Base-by-base conservation (phyloP, 2,797 vertebrate genomes). In the Galagoides demidoff region DNA sequence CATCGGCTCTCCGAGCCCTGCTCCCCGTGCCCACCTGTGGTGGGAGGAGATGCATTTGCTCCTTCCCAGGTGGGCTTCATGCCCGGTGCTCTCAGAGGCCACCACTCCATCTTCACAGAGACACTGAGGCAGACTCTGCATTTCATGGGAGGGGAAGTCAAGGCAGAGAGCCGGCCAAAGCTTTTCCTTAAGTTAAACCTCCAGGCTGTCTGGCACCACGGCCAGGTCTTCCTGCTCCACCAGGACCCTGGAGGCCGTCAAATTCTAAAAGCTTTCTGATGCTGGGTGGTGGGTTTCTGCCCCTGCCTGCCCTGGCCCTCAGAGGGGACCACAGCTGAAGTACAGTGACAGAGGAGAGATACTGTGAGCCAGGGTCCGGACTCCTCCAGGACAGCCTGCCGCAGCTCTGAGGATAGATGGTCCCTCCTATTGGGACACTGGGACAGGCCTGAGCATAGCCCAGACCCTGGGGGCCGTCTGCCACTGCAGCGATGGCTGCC, bases 1-100 rank as follows among this genome's bases (percentile, higher is more conserved):
- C 61, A 68, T 13, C 7, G 13, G 25, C 22, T 34, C 84, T 7
- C 3, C 34, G 4, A 45, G 29, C 66, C 57, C 34, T 37, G 13
- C 13, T 37, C 55, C 34, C 23, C 17, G 52, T 16, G 52, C 22
- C n/a, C 52, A 25, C 49, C 3, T 57, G n/a, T 23, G 52, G n/a
- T 7, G 3, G 23, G 77, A 57, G 81, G 45, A 29, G 43, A 17
- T 1, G 13, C 55, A 16, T 5, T 0, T 22, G n/a, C 11, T 17
- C 20, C 27, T 9, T 17, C 3, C 3, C 3, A 0, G 2, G 5
- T 31, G 14, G 52, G 71, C 17, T 1, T 39, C 8, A 1, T 34
- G 57, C 14, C n/a, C 13, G 5, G 77, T 0, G 5, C 34, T 39
- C 43, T 61, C 55, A n/a, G 71, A 25, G 55, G 11, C 2, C 1